A percentile compares a stretch with the other conserved stretches of the same genome.
Conservation (phyloP, 2,888 invertebrate species). For the Chaetogeoica ovagalla region DNA sequence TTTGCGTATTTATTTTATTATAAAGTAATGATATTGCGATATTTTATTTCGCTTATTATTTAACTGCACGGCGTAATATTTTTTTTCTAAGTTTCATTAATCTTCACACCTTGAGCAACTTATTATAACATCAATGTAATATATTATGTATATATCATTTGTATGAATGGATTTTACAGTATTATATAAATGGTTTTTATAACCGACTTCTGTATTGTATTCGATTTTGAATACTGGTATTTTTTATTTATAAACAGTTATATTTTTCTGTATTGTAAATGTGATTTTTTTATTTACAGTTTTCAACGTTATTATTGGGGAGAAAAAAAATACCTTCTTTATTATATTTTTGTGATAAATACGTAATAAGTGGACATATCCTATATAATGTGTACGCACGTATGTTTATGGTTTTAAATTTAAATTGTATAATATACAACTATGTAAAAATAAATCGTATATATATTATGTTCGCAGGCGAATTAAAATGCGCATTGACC, state of each 20-base stretch:
- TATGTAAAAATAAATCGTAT: not conserved
- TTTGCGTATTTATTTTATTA: not conserved
- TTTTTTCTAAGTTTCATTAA: not conserved
- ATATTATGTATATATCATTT: not conserved
- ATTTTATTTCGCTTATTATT: not conserved
- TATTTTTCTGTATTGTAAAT: no score
- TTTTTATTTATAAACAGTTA: no score
- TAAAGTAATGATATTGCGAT: not conserved
- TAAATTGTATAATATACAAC: not conserved
- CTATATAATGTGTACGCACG: no score
- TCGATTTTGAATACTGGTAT: not conserved
- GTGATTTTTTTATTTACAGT: no score
- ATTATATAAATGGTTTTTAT: not conserved
- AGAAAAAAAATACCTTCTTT: no score
- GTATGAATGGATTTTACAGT: conserved; percentile 7
- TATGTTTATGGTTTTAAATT: no score
- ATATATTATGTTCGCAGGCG: no score
- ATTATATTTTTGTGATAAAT: no score
- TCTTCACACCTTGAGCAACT: not conserved
- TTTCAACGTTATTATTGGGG: no score
- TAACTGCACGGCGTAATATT: not conserved
- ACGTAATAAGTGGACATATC: not conserved
- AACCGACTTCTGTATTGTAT: not conserved
- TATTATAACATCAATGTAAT: not conserved
- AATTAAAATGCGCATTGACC: conserved; percentile 2